phyloP scores from a whole-genome alignment of 2,888 invertebrate species.

The Polydrusus tereticollis region DNA sequence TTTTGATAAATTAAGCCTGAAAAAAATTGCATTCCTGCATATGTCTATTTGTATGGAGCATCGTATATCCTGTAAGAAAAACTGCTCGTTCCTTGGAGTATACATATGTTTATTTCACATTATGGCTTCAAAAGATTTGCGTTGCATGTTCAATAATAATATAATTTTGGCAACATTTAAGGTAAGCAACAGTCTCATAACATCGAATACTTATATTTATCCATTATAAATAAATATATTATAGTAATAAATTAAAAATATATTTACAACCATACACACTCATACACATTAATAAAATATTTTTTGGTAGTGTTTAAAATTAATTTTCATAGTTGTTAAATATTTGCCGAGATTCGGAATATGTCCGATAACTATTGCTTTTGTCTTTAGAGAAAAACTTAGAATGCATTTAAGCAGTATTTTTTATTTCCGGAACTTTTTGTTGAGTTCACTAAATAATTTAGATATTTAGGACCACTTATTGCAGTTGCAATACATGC shows the following conservation, averaged over 20 bases:
- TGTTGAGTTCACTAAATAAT: too few relatives aligned
- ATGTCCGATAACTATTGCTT: background rate
- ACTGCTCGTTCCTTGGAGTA: slow-evolving; percentile 59
- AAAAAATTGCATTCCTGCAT: slow-evolving; percentile 7
- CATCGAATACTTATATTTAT: slow-evolving; percentile 65
- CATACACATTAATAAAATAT: slow-evolving; percentile 52
- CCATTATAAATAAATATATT: slow-evolving; percentile 55
- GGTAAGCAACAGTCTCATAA: slow-evolving; percentile 67
- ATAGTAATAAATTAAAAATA: slow-evolving; percentile 54
- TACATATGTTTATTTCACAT: slow-evolving; percentile 65
- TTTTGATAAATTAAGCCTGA: too few relatives aligned
- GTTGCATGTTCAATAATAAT: slow-evolving; percentile 51
- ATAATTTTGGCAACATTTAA: slow-evolving; percentile 57
- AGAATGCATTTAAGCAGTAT: too few relatives aligned
- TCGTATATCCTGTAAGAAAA: slow-evolving; percentile 49
- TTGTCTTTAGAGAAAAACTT: background rate
- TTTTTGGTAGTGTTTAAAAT: slow-evolving; percentile 18
- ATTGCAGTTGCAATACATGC: too few relatives aligned
- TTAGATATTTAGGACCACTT: too few relatives aligned
- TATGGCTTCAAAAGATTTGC: slow-evolving; percentile 61
- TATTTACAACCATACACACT: slow-evolving; percentile 52
- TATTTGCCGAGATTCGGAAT: background rate
- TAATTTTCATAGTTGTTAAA: background rate
- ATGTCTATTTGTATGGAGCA: slow-evolving; percentile 6
- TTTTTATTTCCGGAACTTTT: too few relatives aligned